Evolutionary conservation across 1,140 invertebrate species (phyloP).

Genomic region (Piezodorus guildinii): DNA sequence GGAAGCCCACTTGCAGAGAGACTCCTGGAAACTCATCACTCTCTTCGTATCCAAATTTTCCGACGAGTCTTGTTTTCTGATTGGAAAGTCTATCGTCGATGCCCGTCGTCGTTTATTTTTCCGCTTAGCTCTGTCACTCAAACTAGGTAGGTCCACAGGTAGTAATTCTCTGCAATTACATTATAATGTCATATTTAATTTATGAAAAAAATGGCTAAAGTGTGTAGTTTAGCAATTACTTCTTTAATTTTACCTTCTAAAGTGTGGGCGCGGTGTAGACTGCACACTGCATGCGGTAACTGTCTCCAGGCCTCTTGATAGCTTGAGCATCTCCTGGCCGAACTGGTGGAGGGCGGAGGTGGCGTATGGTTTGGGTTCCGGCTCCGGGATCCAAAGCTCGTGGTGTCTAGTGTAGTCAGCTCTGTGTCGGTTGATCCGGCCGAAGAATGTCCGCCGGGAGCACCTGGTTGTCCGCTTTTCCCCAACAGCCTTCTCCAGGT

Average conservation of each 20-base stretch:
- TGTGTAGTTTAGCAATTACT: background rate
- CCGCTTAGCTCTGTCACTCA: background rate
- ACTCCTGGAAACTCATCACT: slow-evolving; percentile 41
- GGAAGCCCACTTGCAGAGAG: slow-evolving; percentile 20
- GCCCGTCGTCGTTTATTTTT: slow-evolving; percentile 34
- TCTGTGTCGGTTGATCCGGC: slow-evolving; percentile 69
- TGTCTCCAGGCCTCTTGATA: slow-evolving; percentile 59
- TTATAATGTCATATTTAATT: too few species aligned
- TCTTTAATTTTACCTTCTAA: background rate
- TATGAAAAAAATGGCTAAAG: too few species aligned
- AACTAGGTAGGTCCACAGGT: background rate
- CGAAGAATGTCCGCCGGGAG: slow-evolving; percentile 26
- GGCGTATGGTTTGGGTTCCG: slow-evolving; percentile 62
- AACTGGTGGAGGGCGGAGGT: slow-evolving; percentile 71
- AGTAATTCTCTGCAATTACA: too few species aligned
- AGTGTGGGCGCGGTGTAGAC: background rate
- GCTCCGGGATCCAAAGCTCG: slow-evolving; percentile 66
- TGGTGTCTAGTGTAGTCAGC: slow-evolving; percentile 65
- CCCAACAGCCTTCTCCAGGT: slow-evolving; percentile 49
- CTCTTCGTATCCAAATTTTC: slow-evolving; percentile 32
- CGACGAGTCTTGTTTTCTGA: slow-evolving; percentile 33
- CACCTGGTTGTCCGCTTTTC: slow-evolving; percentile 29
- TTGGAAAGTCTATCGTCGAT: slow-evolving; percentile 42
- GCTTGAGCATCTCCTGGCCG: slow-evolving; percentile 67
- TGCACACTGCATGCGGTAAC: background rate